phyloP scores from a whole-genome alignment of 2,888 invertebrate species.

The Campaea margaritaria region DNA sequence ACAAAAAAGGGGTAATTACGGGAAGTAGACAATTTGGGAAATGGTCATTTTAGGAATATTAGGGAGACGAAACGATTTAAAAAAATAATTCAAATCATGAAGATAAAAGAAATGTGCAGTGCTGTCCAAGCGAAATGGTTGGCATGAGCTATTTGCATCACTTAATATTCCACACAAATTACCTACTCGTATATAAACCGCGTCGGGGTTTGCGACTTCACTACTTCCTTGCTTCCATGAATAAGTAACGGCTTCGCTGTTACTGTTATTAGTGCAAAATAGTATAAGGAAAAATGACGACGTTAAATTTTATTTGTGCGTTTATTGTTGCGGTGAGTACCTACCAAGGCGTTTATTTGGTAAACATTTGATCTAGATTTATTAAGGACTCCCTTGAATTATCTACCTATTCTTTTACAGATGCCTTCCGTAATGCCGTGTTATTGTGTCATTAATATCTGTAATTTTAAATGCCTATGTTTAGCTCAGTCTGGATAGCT shows the following conservation, averaged over 20 bases:
- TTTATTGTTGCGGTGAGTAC: constrained; percentile 44
- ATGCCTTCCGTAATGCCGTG: too few species aligned
- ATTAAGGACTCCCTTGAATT: too few species aligned
- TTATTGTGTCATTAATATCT: too few species aligned
- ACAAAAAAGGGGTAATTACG: too few species aligned
- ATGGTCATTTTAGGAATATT: too few species aligned
- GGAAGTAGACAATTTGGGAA: too few species aligned
- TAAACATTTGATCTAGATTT: too few species aligned
- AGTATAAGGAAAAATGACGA: constrained; percentile 28
- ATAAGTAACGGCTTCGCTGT: constrained; percentile 9
- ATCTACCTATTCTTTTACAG: too few species aligned
- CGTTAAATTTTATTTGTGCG: constrained; percentile 25
- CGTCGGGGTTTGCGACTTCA: constrained; percentile 32
- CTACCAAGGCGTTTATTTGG: neutral
- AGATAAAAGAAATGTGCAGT: neutral
- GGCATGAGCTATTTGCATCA: constrained; percentile 26
- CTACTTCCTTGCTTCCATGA: constrained; percentile 36
- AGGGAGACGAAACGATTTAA: too few species aligned
- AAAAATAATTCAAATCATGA: too few species aligned
- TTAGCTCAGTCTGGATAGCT: too few species aligned
- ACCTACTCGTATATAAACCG: constrained; percentile 44
- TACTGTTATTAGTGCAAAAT: constrained; percentile 14
- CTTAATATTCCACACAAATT: constrained; percentile 16
- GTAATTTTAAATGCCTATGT: too few species aligned
- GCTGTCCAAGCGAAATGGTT: constrained; percentile 5